Percentiles rank a stretch among this genome's conserved stretches.
These are phyloP conservation scores for Nomia melanderi DNA, from an alignment of 1,140 invertebrate genomes.

Conservation along the genomic window DNA sequence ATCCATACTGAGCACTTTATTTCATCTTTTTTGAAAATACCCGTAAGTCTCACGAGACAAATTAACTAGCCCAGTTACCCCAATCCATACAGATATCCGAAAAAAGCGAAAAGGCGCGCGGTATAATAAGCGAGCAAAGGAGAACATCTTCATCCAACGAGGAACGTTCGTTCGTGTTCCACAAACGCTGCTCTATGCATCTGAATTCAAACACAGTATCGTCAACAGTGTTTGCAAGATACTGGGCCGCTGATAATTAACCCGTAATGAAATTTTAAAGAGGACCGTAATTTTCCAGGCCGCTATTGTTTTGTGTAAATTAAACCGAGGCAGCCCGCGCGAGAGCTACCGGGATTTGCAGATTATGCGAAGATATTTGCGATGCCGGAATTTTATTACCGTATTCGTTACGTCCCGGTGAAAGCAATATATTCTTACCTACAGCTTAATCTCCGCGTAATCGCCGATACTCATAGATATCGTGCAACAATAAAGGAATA, in stretches of 20 bases:
- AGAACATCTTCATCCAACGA: neutral
- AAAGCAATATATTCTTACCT: neutral
- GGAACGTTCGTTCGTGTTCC: neutral
- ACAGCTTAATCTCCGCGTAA: neutral
- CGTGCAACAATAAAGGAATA: too few species aligned
- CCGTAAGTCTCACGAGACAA: too few species aligned
- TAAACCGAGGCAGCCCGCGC: neutral
- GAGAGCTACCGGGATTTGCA: neutral
- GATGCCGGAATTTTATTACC: neutral
- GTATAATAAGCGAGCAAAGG: too few species aligned
- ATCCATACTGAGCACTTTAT: too few species aligned
- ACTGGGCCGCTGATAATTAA: constrained; percentile 10
- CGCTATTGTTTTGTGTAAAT: constrained; percentile 7
- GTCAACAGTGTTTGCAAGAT: neutral
- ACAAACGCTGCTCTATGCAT: neutral
- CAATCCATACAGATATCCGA: too few species aligned
- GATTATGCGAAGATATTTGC: neutral
- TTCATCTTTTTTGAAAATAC: too few species aligned
- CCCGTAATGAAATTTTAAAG: constrained; percentile 16
- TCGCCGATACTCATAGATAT: neutral
- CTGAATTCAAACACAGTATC: constrained; percentile 2
- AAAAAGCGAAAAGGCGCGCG: too few species aligned
- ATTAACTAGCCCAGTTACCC: too few species aligned
- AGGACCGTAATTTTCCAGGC: neutral
- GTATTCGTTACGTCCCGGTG: neutral